Percentiles rank a stretch among this genome's conserved stretches.
Evolutionary conservation across 2,888 invertebrate species (phyloP).

Genomic region (Philereme vetulata): DNA sequence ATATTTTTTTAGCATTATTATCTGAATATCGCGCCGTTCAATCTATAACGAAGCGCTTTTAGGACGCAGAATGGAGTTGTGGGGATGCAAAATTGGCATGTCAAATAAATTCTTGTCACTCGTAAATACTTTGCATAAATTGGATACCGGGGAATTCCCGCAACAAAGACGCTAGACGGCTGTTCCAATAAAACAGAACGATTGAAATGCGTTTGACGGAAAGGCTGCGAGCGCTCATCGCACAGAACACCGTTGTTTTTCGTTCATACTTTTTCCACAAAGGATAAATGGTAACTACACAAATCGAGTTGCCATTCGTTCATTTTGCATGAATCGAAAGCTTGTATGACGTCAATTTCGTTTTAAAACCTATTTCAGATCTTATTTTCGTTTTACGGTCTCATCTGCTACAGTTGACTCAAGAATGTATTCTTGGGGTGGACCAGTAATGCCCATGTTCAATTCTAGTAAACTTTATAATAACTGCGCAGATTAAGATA

Average conservation of each 20-base stretch:
- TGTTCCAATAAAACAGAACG: conserved; percentile 74
- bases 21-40: conserved; percentile 53
- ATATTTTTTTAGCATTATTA: conserved; percentile 36
- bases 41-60: conserved; percentile 56
- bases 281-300: conserved; percentile 45
- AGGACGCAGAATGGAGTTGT: conserved; percentile 56
- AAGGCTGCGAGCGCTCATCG: conserved; percentile 61
- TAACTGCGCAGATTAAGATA: conserved; percentile 5
- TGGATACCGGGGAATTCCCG: conserved; percentile 71
- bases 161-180: conserved; percentile 74
- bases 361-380: conserved; percentile 42
- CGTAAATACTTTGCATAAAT: conserved; percentile 80
- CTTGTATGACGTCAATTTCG: conserved; percentile 45
- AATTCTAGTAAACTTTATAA: conserved; percentile 10
- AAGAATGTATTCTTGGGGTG: conserved; percentile 23
- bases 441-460: conserved; percentile 19
- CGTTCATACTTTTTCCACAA: conserved; percentile 49
- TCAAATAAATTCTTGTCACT: conserved; percentile 78
- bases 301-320: conserved; percentile 55
- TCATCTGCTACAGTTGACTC: conserved; percentile 32
- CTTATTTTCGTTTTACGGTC: conserved; percentile 38
- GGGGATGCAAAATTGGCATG: conserved; percentile 67
- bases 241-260: conserved; percentile 47
- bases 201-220: conserved; percentile 75
- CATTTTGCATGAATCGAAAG: conserved; percentile 55